Evolutionary conservation across 2,797 vertebrate species (phyloP), one percentile per base, ranked within the genome.

Genomic region (Australoheros facetus): DNA sequence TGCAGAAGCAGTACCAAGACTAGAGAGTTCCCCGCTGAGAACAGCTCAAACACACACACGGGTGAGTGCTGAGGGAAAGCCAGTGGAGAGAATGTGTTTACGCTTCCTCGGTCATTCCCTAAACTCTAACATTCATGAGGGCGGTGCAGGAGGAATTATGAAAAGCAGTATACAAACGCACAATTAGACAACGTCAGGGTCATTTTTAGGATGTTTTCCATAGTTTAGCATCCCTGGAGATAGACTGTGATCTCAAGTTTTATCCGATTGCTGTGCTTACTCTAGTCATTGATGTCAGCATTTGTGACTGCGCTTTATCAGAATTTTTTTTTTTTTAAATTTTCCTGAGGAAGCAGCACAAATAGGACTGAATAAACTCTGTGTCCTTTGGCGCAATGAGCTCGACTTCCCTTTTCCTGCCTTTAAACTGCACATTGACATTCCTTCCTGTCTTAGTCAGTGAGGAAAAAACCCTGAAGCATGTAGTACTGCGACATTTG

Each of bases 371-470:
- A 5, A 14, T n/a, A 45, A 84, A 74, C 69, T 64, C 45, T 10
- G 57, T 78, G 85, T 83, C 87, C 75, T 81, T 6, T 85, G 70
- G 81, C 76, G 78, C 79, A 79, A 80, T 64, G 78, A 77, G 59
- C 53, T 3, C 4, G 9, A 84, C 81, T 90, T 93, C 90, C 86
- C 75, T 59, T 91, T 92, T 89, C 92, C 90, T 90, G 85, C 58
- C 59, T 14, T 76, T 54, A 57, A 75, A 74, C 48, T 75, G 71
- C 34, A 23, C 66, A 77, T 23, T 7, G 74, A 83, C 79, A 78
- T 81, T 83, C 75, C 48, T 86, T 83, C 87, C 88, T 76, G 75
- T 16, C 9, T 57, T 2, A 26, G 64, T 72, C 79, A 12, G 13
- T 2, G 11, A 72, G 7, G 32, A 72, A 42, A 42, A 85, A 56